phyloP scores from a whole-genome alignment of 53 echinoderm and acorn worm genomes.

The Mesocentrotus franciscanus region DNA sequence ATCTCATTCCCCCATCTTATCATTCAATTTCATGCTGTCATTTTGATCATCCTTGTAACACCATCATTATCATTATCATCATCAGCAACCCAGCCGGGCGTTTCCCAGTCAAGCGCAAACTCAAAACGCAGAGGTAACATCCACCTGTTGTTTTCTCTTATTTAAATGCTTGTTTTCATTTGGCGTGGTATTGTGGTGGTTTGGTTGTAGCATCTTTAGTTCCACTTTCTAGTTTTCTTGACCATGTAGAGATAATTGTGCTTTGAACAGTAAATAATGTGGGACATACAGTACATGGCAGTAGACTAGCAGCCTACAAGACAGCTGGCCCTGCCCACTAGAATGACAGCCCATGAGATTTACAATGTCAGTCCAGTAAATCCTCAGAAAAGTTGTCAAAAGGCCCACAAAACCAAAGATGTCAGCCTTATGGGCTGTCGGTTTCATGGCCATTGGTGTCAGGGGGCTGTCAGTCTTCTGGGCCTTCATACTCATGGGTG shows the following conservation, averaged over 20 bases:
- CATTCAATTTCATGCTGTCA: conserved; percentile 43
- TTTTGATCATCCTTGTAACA: conserved; percentile 17
- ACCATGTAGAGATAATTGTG: background rate
- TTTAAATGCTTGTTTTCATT: background rate
- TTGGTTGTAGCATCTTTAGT: conserved; percentile 20
- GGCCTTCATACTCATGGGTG: too few relatives aligned
- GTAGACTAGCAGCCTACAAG: too few relatives aligned
- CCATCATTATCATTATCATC: conserved; percentile 43
- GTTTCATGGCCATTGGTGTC: too few relatives aligned
- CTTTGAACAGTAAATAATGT: background rate
- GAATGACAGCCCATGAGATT: too few relatives aligned
- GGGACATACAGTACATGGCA: too few relatives aligned
- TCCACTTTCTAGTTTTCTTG: background rate
- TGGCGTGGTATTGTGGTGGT: conserved; percentile 45
- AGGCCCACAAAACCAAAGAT: too few relatives aligned
- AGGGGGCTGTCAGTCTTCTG: too few relatives aligned
- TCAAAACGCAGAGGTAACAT: conserved; percentile 59
- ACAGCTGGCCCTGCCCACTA: too few relatives aligned
- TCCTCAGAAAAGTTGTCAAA: too few relatives aligned
- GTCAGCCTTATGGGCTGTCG: too few relatives aligned
- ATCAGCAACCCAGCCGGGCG: conserved; percentile 36
- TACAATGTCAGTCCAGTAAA: too few relatives aligned
- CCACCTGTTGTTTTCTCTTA: background rate
- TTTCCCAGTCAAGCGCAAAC: conserved; percentile 9
- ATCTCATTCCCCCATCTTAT: background rate